Base-by-base conservation (phyloP, 2,113 vertebrate genomes). In the Micronycteris hirsuta region DNA sequence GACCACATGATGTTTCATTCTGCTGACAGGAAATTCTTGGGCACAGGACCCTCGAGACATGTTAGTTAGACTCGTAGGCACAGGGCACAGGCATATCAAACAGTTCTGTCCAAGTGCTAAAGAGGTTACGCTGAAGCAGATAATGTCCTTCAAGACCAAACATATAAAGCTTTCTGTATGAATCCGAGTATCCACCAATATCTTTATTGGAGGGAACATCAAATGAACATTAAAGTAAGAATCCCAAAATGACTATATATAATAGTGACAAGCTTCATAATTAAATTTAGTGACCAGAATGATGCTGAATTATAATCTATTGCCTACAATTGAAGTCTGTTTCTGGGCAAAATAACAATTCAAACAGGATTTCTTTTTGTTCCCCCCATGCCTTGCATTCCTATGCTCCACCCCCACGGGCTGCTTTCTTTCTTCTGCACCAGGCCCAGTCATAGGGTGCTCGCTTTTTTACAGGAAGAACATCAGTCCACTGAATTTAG, bases 11-110 rank as follows among this genome's bases (percentile, higher is more conserved):
- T 33, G 49, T 1, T 2, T 36, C 52, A 16, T 85, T 96, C 93
- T 93, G 26, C 41, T 96, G 52, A 96, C 31, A 93, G 97, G 83
- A 93, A 63, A 94, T 97, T 94, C 86, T 73, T 94, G 78, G 61
- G 17, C 82, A 78, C 43, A 43, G 12, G 67, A 22, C 26, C 96
- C 88, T 83, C 56, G 93, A 93, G 76, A 94, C 89, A 63, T 74
- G 70, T 78, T 84, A 88, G 36, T 83, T 97, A 88, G 52, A 97
- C 19, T 83, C 28, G 0, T 38, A 77, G 83, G 89, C 93, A 88
- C 33, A 86, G 12, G 33, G 70, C 16, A 67, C n/a, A 82, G 74
- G 76, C 56, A 19, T 89, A 96, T 76, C 9, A 82, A 45, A 13
- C 47, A 96, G 33, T 87, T 47, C 26, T 85, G n/a, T 88, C 54